Evolutionary conservation across 2,797 vertebrate species (phyloP).

Genomic region (Pipistrellus pipistrellus): DNA sequence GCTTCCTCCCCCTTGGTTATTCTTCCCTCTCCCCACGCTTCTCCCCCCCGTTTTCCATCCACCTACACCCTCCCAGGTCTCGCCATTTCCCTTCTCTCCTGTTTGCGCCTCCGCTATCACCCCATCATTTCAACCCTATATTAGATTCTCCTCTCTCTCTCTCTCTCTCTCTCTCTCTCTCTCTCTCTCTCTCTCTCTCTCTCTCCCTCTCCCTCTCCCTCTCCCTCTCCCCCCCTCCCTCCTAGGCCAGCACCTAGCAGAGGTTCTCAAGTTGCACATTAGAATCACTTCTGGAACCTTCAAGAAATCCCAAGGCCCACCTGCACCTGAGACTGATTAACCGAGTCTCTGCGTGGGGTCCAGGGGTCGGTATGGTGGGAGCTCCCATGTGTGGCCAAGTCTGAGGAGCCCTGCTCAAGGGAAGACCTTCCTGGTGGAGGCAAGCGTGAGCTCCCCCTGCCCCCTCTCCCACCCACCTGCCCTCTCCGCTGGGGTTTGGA

Average conservation of each 20-base stretch:
- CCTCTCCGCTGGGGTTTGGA: not conserved
- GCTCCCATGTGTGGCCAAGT: not conserved
- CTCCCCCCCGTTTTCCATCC: not conserved
- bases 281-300: not conserved
- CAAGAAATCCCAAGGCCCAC: not conserved
- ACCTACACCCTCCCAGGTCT: not conserved
- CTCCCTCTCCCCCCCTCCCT: not conserved
- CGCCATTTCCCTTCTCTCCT: not conserved
- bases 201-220: no score
- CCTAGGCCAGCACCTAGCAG: not conserved
- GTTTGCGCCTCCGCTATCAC: not conserved
- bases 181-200: not conserved
- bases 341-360: accelerated
- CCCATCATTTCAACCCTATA: not conserved
- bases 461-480: not conserved
- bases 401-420: no score
- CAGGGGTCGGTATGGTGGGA: accelerated
- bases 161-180: not conserved
- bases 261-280: not conserved
- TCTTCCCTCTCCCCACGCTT: no score
- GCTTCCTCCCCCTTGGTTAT: no score
- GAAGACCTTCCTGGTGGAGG: no score
- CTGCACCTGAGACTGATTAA: accelerated
- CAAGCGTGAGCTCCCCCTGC: not conserved
- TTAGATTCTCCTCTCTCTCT: not conserved